phyloP scores from a whole-genome alignment of 2,888 invertebrate genomes.

The Dromius quadrimaculatus region DNA sequence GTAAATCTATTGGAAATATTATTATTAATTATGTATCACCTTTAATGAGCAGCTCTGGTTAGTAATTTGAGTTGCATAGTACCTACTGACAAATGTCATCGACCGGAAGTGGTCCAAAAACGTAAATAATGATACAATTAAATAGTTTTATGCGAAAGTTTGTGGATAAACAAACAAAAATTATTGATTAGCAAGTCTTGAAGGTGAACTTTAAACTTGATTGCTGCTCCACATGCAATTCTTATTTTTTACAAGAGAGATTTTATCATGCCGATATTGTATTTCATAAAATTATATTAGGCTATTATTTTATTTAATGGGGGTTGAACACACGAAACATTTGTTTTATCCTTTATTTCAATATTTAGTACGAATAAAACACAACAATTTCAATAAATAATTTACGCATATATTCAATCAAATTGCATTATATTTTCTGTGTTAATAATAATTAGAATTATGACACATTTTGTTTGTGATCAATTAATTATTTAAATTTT shows the following conservation, averaged over 20 bases:
- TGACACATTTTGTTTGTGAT: background rate
- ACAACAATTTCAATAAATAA: background rate
- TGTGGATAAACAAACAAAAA: conserved; percentile 6
- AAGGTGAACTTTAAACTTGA: conserved; percentile 12
- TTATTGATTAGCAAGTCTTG: background rate
- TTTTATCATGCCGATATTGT: no score
- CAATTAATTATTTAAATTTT: background rate
- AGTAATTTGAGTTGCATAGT: background rate
- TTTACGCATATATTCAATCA: background rate
- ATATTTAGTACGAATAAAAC: background rate
- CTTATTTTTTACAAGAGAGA: no score
- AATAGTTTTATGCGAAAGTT: no score
- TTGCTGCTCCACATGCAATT: conserved; percentile 14
- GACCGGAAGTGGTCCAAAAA: no score
- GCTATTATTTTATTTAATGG: no score
- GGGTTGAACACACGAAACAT: no score
- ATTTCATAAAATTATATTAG: no score
- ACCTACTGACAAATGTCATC: no score
- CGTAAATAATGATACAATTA: no score
- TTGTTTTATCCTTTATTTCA: background rate
- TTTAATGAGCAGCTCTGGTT: background rate
- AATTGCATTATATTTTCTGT: background rate
- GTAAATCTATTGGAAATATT: conserved; percentile 71
- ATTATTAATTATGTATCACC: background rate
- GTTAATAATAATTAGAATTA: background rate